Conservation (phyloP, 2,888 invertebrate species). For the Polymixis flavicincta region DNA sequence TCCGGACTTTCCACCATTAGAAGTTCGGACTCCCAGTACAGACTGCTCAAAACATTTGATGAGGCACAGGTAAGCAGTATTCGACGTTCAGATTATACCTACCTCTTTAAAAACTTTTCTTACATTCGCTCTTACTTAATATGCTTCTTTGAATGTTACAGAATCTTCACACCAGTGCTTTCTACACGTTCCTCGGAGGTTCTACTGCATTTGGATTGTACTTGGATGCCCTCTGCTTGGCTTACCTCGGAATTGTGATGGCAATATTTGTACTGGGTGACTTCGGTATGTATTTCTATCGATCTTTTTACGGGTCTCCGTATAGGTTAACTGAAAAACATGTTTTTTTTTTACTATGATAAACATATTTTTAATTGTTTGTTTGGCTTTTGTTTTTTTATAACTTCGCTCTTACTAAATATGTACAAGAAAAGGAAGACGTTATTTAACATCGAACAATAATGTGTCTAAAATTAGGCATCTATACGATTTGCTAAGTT, state of each 20-base stretch:
- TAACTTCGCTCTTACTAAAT: neutral
- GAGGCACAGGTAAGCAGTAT: slow-evolving; percentile 85
- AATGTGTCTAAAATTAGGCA: neutral
- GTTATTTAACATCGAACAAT: neutral
- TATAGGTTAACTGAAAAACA: neutral
- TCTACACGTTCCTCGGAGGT: slow-evolving; percentile 92
- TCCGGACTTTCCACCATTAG: slow-evolving; percentile 94
- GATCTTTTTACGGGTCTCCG: neutral
- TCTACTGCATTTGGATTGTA: slow-evolving; percentile 93
- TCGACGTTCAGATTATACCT: neutral
- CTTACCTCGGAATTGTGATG: slow-evolving; percentile 92
- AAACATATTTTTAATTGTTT: neutral
- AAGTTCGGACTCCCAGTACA: slow-evolving; percentile 92
- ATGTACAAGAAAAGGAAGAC: neutral
- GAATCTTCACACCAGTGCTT: slow-evolving; percentile 93
- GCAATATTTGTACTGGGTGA: slow-evolving; percentile 91
- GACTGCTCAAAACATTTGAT: slow-evolving; percentile 91
- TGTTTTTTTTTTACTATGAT: neutral
- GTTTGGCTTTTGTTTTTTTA: neutral
- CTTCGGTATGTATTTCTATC: slow-evolving; percentile 85
- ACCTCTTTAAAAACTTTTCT: neutral
- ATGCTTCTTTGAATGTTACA: slow-evolving; percentile 72
- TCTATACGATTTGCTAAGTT: neutral
- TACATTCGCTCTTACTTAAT: neutral
- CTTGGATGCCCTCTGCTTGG: slow-evolving; percentile 93